These are phyloP conservation scores for Cynoglossus semilaevis DNA, from an alignment of 2,113 vertebrate species.

Conservation along the genomic window DNA sequence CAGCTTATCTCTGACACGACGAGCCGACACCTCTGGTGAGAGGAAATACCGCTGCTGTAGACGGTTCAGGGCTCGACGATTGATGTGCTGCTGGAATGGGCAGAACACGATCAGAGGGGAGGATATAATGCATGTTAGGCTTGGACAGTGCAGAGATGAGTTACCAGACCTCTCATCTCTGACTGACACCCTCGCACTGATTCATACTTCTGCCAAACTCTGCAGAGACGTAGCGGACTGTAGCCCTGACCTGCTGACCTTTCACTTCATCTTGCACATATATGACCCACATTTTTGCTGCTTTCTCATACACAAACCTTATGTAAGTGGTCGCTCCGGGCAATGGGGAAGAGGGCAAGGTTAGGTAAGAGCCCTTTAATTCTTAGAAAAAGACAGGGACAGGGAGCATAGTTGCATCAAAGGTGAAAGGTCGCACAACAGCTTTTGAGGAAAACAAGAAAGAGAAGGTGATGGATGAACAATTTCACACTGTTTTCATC, in stretches of 20 bases:
- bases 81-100: slow-evolving; percentile 15
- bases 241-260: slow-evolving; percentile 11
- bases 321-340: slow-evolving; percentile 14
- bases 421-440: background rate
- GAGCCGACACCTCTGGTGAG: background rate
- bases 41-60: background rate
- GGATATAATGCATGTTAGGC: slow-evolving; percentile 5
- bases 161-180: slow-evolving; percentile 16
- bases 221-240: slow-evolving; percentile 2
- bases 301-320: slow-evolving; percentile 8
- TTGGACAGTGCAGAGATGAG: slow-evolving; percentile 23
- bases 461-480: no score
- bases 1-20: background rate
- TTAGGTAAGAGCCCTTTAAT: slow-evolving; percentile 10
- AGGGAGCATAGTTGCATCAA: background rate
- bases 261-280: slow-evolving; percentile 31
- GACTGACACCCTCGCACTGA: slow-evolving; percentile 8
- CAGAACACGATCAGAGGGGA: slow-evolving; percentile 34
- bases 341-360: background rate
- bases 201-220: slow-evolving; percentile 13
- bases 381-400: background rate
- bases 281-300: slow-evolving; percentile 25
- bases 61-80: slow-evolving; percentile 2
- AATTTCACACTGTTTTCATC: no score
- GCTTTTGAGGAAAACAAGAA: no score